phyloP scores from a whole-genome alignment of 1,140 invertebrate species.

The Euwallacea fornicatus region DNA sequence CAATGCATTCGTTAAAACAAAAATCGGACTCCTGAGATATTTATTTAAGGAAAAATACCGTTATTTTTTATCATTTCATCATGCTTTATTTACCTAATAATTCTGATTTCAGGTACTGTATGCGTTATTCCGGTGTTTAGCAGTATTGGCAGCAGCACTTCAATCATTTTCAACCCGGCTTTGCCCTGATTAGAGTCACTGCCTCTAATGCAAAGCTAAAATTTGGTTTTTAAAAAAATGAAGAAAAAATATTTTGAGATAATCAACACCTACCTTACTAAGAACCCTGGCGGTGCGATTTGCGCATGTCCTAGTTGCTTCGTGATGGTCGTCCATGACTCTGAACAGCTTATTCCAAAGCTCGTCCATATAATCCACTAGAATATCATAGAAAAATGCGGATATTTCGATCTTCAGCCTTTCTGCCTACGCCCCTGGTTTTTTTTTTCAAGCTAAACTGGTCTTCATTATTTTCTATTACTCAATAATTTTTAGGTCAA shows the following conservation, averaged over 20 bases:
- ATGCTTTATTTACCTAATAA: constrained; percentile 61
- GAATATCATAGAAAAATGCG: constrained; percentile 3
- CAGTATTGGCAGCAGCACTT: constrained; percentile 77
- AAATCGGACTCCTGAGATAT: not conserved
- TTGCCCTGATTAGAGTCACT: constrained; percentile 78
- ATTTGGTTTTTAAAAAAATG: constrained; percentile 19
- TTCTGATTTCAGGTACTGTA: constrained; percentile 75
- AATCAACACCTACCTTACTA: constrained; percentile 66
- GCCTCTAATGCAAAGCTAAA: constrained; percentile 73
- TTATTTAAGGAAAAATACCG: not conserved
- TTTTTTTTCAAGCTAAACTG: too few species aligned
- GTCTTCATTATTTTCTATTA: too few species aligned
- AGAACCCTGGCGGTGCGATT: constrained; percentile 74
- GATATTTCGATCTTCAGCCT: not conserved
- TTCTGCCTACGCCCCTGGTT: too few species aligned
- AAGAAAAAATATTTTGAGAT: not conserved
- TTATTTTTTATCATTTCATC: too few species aligned
- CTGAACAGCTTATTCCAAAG: constrained; percentile 83
- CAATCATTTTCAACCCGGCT: constrained; percentile 73
- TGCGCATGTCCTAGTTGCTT: constrained; percentile 80
- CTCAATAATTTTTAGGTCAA: too few species aligned
- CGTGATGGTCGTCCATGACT: constrained; percentile 93
- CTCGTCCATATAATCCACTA: constrained; percentile 62
- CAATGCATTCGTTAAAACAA: constrained; percentile 11
- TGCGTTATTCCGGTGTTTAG: constrained; percentile 78